A percentile compares a stretch with the other conserved stretches of the same genome.
Conservation (phyloP, 1,140 invertebrate species). For the Heterodera schachtii region DNA sequence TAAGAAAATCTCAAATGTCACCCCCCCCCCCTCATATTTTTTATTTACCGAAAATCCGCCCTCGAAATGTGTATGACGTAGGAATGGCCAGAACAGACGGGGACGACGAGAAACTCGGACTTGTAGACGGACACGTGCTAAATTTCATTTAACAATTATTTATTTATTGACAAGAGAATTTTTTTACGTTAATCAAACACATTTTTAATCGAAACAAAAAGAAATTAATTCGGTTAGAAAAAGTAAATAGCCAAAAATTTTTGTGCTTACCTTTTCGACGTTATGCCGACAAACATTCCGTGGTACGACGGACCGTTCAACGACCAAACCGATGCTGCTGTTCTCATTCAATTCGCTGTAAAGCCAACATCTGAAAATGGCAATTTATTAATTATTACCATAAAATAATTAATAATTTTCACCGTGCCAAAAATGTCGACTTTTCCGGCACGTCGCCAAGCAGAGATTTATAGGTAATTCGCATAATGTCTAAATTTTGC, state of each 20-base stretch:
- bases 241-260: no score
- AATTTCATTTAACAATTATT: background rate
- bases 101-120: slow-evolving; percentile 20
- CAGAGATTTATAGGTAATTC: slow-evolving; percentile 2
- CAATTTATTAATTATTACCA: background rate
- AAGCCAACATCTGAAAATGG: slow-evolving; percentile 10
- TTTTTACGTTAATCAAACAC: no score
- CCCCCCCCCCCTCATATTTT: background rate
- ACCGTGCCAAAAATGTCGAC: slow-evolving; percentile 15
- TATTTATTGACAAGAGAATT: no score
- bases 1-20: no score
- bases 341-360: slow-evolving; percentile 14
- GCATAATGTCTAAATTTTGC: slow-evolving; percentile 23
- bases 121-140: slow-evolving; percentile 16
- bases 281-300: background rate
- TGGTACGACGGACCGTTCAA: slow-evolving; percentile 20
- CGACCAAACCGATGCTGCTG: background rate
- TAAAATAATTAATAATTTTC: background rate
- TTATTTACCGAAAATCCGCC: slow-evolving; percentile 15
- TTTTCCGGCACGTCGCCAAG: slow-evolving; percentile 11
- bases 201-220: no score
- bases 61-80: slow-evolving; percentile 23
- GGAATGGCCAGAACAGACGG: slow-evolving; percentile 17
- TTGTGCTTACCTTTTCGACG: background rate
- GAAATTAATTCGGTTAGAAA: no score